A percentile compares a stretch with the other conserved stretches of the same genome.
Evolutionary conservation across 1,140 invertebrate genomes (phyloP).

Genomic region (Cydia splendana): DNA sequence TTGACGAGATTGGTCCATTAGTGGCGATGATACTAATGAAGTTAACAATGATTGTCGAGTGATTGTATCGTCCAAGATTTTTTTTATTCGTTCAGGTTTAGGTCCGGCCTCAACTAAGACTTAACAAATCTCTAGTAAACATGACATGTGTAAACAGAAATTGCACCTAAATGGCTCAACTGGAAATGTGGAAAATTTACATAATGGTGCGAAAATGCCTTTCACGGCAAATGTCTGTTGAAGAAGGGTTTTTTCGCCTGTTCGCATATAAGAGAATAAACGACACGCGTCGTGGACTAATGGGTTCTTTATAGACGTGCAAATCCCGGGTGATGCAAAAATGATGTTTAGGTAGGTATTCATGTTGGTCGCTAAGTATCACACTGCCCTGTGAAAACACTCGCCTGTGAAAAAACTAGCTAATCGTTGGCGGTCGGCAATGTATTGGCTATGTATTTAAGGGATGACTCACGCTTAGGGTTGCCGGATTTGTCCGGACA

Average conservation of each 20-base stretch:
- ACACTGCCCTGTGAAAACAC: too few relatives aligned
- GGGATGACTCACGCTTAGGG: too few relatives aligned
- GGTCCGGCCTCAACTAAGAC: too few relatives aligned
- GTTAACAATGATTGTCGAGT: background rate
- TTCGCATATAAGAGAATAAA: background rate
- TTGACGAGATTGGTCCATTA: slow-evolving; percentile 25
- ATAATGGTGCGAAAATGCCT: background rate
- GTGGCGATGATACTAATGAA: slow-evolving; percentile 11
- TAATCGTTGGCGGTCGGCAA: too few relatives aligned
- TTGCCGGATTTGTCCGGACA: too few relatives aligned
- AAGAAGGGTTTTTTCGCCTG: background rate
- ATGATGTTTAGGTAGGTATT: too few relatives aligned
- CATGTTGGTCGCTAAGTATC: too few relatives aligned
- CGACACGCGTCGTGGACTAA: background rate
- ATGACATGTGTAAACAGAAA: background rate
- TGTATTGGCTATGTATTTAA: too few relatives aligned
- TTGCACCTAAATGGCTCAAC: background rate
- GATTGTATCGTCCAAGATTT: background rate
- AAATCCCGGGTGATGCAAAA: too few relatives aligned
- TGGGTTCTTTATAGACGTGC: background rate
- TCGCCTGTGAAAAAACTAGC: too few relatives aligned
- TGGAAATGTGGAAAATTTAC: background rate
- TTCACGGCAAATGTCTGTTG: background rate
- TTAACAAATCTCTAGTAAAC: too few relatives aligned
- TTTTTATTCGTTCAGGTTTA: background rate